phyloP scores from a whole-genome alignment of 2,888 invertebrate species.

The Copidosoma aretas region DNA sequence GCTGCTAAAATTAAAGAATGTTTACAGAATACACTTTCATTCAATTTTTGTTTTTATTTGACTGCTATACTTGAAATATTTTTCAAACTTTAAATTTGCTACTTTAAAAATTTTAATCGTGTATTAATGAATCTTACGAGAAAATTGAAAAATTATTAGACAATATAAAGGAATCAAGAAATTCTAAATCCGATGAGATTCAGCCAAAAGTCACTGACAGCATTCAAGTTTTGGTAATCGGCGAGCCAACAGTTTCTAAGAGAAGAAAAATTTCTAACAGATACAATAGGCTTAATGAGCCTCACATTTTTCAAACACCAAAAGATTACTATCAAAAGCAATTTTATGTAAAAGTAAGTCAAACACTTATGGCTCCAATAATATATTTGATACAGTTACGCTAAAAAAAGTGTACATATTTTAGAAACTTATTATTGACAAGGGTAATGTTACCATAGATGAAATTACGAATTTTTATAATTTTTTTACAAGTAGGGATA shows the following conservation, averaged over 20 bases:
- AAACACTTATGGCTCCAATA: neutral
- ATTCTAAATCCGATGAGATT: neutral
- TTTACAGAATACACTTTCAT: neutral
- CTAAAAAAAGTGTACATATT: neutral
- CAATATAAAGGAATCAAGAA: neutral
- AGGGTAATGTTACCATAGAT: neutral
- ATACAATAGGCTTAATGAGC: neutral
- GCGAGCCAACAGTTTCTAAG: neutral
- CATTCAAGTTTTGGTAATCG: neutral
- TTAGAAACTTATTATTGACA: neutral
- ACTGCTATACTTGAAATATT: constrained; percentile 25
- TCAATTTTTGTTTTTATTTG: neutral
- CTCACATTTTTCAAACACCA: neutral
- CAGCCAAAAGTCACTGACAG: neutral
- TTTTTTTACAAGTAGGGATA: neutral
- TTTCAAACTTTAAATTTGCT: constrained; percentile 29
- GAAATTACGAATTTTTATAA: constrained; percentile 9
- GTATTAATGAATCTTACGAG: constrained; percentile 14
- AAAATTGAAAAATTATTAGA: neutral
- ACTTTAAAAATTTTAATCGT: constrained; percentile 24
- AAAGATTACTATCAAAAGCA: constrained; percentile 1
- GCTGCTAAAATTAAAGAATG: neutral
- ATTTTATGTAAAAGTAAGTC: neutral
- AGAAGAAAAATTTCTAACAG: neutral
- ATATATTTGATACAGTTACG: neutral